Evolutionary conservation across 2,888 invertebrate species (phyloP).

Genomic region (Malthinus seriepunctatus): DNA sequence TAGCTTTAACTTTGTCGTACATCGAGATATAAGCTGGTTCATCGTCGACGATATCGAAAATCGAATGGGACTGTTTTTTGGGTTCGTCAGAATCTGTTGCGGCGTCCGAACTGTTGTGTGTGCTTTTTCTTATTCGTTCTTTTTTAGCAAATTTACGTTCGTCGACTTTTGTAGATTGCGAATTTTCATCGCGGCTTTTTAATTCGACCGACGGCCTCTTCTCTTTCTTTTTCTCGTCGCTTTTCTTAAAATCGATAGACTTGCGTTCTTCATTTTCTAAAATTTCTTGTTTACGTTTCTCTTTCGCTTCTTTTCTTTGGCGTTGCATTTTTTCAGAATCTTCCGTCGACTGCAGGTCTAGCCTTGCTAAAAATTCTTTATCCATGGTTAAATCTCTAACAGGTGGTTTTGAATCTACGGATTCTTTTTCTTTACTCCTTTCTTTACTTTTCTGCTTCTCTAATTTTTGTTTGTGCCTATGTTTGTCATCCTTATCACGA

Average conservation of each 20-base stretch:
- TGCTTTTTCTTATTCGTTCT: conserved; percentile 50
- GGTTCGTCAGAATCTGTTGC: conserved; percentile 78
- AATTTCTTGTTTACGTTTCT: conserved; percentile 58
- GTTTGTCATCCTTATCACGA: conserved; percentile 44
- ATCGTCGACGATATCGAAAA: conserved; percentile 87
- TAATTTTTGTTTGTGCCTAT: conserved; percentile 38
- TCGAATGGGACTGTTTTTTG: conserved; percentile 89
- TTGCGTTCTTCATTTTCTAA: conserved; percentile 53
- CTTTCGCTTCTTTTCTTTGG: conserved; percentile 60
- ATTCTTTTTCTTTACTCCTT: conserved; percentile 49
- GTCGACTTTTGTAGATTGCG: conserved; percentile 36
- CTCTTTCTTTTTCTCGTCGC: conserved; percentile 55
- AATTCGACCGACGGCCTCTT: conserved; percentile 59
- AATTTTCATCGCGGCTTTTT: conserved; percentile 57
- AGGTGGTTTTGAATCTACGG: conserved; percentile 40
- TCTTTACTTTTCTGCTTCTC: conserved; percentile 46
- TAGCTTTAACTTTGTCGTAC: conserved; percentile 96
- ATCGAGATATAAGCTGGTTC: conserved; percentile 92
- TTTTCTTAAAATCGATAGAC: conserved; percentile 22
- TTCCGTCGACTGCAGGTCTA: conserved; percentile 60
- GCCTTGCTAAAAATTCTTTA: conserved; percentile 62
- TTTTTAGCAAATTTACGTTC: conserved; percentile 41
- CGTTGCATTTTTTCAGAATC: conserved; percentile 64
- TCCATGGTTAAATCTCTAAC: conserved; percentile 51
- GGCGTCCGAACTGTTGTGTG: conserved; percentile 64